A percentile compares a stretch with the other conserved stretches of the same genome.
phyloP scores from a whole-genome alignment of 92 coral and sea anemone species.

The Micromussa lordhowensis region DNA sequence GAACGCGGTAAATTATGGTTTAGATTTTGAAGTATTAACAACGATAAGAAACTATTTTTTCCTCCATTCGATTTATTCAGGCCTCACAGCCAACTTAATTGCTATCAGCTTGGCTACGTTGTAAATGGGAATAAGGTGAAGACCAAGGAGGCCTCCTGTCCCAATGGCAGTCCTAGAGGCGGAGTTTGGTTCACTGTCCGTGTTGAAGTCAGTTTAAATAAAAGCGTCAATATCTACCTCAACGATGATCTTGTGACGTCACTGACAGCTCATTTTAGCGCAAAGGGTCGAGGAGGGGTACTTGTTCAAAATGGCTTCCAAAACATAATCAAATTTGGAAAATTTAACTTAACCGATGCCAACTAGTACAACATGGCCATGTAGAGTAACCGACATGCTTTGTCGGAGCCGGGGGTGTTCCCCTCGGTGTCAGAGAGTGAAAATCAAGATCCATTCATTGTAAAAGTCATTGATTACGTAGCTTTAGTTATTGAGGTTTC shows the following conservation, averaged over 20 bases:
- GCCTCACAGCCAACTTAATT: not conserved
- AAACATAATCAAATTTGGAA: not conserved
- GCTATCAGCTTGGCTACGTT: slow-evolving; percentile 5
- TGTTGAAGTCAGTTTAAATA: not conserved
- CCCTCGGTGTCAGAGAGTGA: no score
- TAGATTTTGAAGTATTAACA: no score
- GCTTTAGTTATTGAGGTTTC: no score
- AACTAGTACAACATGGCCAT: no score
- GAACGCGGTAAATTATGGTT: not conserved
- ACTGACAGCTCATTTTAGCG: not conserved
- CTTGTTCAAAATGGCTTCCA: not conserved
- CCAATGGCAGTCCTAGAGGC: not conserved
- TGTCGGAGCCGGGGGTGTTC: no score
- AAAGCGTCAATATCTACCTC: not conserved
- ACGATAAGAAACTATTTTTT: no score
- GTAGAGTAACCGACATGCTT: no score
- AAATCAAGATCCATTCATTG: no score
- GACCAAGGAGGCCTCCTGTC: not conserved
- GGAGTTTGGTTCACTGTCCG: slow-evolving; percentile 6
- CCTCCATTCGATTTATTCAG: not conserved
- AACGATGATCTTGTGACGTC: not conserved
- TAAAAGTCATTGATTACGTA: no score
- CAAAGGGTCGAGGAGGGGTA: not conserved
- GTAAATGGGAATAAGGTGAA: not conserved
- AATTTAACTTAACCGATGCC: not conserved